Conservation (phyloP, 2,888 invertebrate species). For the Lamellibrachia columna region DNA sequence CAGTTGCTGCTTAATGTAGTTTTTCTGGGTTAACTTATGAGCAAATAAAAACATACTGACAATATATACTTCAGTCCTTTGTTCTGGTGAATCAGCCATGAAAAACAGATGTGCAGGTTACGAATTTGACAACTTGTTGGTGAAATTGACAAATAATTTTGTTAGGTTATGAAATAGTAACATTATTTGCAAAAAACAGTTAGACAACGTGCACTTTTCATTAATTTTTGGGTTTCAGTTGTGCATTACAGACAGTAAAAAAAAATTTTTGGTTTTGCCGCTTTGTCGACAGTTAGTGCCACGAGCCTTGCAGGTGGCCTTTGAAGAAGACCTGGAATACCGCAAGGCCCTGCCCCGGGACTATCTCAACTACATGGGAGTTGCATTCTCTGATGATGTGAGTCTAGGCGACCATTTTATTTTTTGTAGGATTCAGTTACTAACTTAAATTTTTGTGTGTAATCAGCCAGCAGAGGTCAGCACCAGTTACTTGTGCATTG, state of each 20-base stretch:
- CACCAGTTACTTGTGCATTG: no score
- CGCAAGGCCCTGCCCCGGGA: slow-evolving; percentile 83
- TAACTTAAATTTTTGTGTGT: no score
- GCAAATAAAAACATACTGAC: no score
- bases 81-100: no score
- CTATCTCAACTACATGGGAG: slow-evolving; percentile 80
- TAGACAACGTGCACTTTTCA: background rate
- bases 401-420: slow-evolving; percentile 30
- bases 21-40: no score
- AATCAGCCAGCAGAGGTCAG: no score
- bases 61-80: no score
- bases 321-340: slow-evolving; percentile 76
- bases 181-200: background rate
- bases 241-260: background rate
- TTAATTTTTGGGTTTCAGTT: background rate
- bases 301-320: slow-evolving; percentile 78
- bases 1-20: no score
- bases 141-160: no score
- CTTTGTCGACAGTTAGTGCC: slow-evolving; percentile 72
- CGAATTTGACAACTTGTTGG: no score
- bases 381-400: slow-evolving; percentile 72
- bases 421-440: background rate
- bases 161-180: background rate
- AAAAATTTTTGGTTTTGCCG: background rate
- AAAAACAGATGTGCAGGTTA: background rate